Evolutionary conservation across 2,797 vertebrate species (phyloP).

Genomic region (Furcifer pardalis): DNA sequence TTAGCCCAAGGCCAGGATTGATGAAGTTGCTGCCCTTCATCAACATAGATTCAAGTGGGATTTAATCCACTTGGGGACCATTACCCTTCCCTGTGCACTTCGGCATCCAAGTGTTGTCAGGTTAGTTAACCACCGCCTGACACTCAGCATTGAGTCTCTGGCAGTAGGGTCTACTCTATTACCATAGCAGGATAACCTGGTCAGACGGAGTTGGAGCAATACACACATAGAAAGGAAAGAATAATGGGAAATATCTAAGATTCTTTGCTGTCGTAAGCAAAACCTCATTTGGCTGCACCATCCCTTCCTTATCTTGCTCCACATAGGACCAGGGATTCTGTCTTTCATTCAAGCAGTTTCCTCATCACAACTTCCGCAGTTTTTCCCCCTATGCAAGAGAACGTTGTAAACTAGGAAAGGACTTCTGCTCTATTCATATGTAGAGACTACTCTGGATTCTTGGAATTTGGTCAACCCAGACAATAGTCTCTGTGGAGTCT

Average conservation of each 20-base stretch:
- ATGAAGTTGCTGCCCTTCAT: too few relatives aligned
- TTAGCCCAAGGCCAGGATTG: too few relatives aligned
- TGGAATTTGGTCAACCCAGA: neutral
- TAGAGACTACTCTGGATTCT: neutral
- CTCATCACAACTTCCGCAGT: neutral
- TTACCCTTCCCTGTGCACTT: too few relatives aligned
- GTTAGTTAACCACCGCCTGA: too few relatives aligned
- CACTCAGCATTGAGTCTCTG: too few relatives aligned
- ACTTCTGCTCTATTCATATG: neutral
- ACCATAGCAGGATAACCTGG: too few relatives aligned
- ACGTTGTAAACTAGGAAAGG: neutral
- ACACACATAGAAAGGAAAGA: neutral
- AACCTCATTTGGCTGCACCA: neutral
- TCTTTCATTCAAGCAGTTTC: neutral
- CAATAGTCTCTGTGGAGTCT: neutral
- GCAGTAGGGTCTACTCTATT: too few relatives aligned
- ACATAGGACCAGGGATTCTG: too few relatives aligned
- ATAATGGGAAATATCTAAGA: neutral
- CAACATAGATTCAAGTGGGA: too few relatives aligned
- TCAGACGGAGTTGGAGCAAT: too few relatives aligned
- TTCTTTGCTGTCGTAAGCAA: neutral
- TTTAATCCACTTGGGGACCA: too few relatives aligned
- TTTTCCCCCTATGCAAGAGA: neutral
- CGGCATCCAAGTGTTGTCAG: too few relatives aligned
- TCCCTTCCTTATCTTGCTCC: neutral